Base-by-base conservation (phyloP, 2,888 invertebrate species). In the Sipha maydis region DNA sequence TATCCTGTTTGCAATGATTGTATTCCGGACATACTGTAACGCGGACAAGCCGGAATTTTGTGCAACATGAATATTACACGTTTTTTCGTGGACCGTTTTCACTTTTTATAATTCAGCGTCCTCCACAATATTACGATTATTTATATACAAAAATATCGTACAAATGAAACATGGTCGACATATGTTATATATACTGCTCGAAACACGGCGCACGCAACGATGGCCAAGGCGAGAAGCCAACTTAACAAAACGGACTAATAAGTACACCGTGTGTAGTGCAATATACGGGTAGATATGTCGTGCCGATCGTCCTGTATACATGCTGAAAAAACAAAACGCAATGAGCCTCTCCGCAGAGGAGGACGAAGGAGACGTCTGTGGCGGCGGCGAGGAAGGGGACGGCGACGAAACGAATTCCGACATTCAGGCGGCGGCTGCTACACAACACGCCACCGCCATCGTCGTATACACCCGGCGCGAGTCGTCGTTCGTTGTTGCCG, bases 361-460 rank as follows among this genome's bases (percentile, higher is more conserved):
- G 71, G 14, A 28, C 28, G 71, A 28, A 61, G 61, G 61, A 61
- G 61, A 61, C 14, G 48, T 41, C n/a, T n/a, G n/a, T 1, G 21
- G n/a, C n/a, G 25, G 0, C 1, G 54, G 8, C 34, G 54, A 11
- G 56, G 9, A n/a, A 9, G 11, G 41, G 1, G n/a, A 67, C 19
- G 34, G 17, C n/a, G 31, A 73, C 73, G 73, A 83, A 83, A 83
- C 83, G 83, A 83, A 83, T 83, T 83, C 73, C 83, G 73, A 83
- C 83, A 73, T 73, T 83, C 56, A 34, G 34, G 73, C 83, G 73
- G 28, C 71, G 71, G 71, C 71, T 71, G 28, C 11, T 69, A 67
- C 38, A 25, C 38, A n/a, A 34, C 61, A 3, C 80, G 4, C 28
- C 71, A 28, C 17, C 71, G 71, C 28, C 41, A 41, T 41, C 71